phyloP scores from a whole-genome alignment of 2,888 invertebrate species.

The Parnassius apollo region DNA sequence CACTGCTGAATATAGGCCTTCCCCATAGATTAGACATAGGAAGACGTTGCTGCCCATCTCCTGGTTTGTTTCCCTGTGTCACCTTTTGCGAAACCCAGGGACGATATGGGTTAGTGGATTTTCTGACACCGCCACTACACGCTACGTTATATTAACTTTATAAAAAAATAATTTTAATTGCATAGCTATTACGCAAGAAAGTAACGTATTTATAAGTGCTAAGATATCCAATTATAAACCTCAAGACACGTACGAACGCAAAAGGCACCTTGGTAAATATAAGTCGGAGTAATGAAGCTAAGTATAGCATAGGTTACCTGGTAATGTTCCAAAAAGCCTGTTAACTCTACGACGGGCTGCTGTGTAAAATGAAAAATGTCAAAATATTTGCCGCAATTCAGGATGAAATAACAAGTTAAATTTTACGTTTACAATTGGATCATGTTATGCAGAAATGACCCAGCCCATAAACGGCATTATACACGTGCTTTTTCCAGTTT shows the following conservation, averaged over 20 bases:
- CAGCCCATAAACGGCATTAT: too few relatives aligned
- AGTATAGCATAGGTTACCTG: slow-evolving; percentile 47
- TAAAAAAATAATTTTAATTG: background rate
- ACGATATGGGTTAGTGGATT: too few relatives aligned
- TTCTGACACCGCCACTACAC: too few relatives aligned
- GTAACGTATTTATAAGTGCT: slow-evolving; percentile 26
- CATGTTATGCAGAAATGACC: too few relatives aligned
- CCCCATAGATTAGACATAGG: too few relatives aligned
- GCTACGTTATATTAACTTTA: too few relatives aligned
- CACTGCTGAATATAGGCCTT: too few relatives aligned
- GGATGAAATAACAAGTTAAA: slow-evolving; percentile 41
- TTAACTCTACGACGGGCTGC: slow-evolving; percentile 48
- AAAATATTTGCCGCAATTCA: slow-evolving; percentile 72
- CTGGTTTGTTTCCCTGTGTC: too few relatives aligned
- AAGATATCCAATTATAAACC: slow-evolving; percentile 18
- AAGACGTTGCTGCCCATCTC: too few relatives aligned
- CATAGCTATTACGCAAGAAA: slow-evolving; percentile 32
- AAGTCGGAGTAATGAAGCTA: slow-evolving; percentile 27
- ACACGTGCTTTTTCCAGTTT: too few relatives aligned
- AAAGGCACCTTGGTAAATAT: slow-evolving; percentile 23
- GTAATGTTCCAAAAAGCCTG: slow-evolving; percentile 76
- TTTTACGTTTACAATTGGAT: too few relatives aligned
- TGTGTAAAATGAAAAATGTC: slow-evolving; percentile 70
- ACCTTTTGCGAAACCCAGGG: too few relatives aligned
- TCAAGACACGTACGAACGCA: slow-evolving; percentile 13